These are phyloP conservation scores for Trilocha varians DNA, from an alignment of 2,888 invertebrate species.

Conservation along the genomic window DNA sequence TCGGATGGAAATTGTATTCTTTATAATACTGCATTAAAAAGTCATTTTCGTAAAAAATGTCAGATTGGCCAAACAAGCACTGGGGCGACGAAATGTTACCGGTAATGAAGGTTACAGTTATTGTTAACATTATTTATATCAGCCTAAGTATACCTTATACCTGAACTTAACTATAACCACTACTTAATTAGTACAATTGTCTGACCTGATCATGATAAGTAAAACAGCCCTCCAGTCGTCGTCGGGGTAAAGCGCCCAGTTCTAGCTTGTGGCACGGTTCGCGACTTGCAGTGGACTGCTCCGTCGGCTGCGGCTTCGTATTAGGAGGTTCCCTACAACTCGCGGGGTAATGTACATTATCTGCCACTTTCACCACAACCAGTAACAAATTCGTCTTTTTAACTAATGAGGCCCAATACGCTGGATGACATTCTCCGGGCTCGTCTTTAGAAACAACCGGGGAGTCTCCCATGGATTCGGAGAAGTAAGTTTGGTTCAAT, in stretches of 20 bases:
- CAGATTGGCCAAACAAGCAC: too few relatives aligned
- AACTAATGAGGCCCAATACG: constrained; percentile 81
- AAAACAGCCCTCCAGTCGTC: constrained; percentile 82
- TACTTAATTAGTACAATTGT: not conserved
- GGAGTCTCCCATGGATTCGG: constrained; percentile 39
- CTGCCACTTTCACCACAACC: constrained; percentile 78
- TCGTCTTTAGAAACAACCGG: constrained; percentile 41
- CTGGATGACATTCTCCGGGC: constrained; percentile 40
- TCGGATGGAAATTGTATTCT: too few relatives aligned
- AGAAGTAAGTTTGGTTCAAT: constrained; percentile 73
- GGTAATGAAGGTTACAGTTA: not conserved
- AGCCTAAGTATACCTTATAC: too few relatives aligned
- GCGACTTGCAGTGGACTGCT: constrained; percentile 48
- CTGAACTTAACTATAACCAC: not conserved
- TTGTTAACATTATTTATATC: too few relatives aligned
- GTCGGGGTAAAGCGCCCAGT: constrained; percentile 77
- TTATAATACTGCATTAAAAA: too few relatives aligned
- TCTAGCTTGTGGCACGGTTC: constrained; percentile 85
- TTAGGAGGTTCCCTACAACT: constrained; percentile 74
- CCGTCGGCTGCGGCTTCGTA: constrained; percentile 61
- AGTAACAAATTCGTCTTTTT: constrained; percentile 85
- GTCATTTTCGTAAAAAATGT: too few relatives aligned
- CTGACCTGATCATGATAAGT: constrained; percentile 81
- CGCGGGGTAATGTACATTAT: constrained; percentile 22
- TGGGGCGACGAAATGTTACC: too few relatives aligned